These are phyloP conservation scores for Latheticus oryzae DNA, from an alignment of 2,888 invertebrate species.

Conservation along the genomic window DNA sequence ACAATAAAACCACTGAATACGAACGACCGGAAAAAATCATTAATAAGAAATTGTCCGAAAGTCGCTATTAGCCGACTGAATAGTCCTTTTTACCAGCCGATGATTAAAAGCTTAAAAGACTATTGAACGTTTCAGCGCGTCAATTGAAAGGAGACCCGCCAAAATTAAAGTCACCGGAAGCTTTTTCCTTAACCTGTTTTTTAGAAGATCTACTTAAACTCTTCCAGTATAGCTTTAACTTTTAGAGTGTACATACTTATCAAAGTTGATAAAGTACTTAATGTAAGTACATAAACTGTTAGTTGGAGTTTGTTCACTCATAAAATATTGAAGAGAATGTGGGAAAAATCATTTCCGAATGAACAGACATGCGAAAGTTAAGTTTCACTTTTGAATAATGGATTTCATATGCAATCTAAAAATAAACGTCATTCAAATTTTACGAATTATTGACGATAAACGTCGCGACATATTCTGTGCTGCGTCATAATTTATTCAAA, in stretches of 20 bases:
- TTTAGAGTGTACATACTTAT: too few species aligned
- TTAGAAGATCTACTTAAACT: constrained; percentile 4
- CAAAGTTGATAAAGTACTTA: constrained; percentile 1
- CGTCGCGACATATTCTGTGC: not conserved
- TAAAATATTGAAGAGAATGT: too few species aligned
- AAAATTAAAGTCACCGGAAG: constrained; percentile 5
- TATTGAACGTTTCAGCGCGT: constrained; percentile 3
- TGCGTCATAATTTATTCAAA: constrained; percentile 14
- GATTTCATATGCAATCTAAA: constrained; percentile 6
- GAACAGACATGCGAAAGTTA: constrained; percentile 3
- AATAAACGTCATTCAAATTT: constrained; percentile 5
- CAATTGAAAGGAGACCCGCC: constrained; percentile 4
- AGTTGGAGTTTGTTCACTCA: not conserved
- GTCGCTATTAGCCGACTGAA: constrained; percentile 3
- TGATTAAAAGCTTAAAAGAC: constrained; percentile 17
- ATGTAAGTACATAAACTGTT: constrained; percentile 1
- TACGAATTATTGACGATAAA: not conserved
- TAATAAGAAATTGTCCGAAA: constrained; percentile 6
- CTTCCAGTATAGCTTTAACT: too few species aligned
- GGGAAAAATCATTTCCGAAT: not conserved
- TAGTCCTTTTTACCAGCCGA: not conserved
- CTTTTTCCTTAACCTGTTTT: constrained; percentile 16
- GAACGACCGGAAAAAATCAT: constrained; percentile 4
- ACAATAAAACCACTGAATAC: too few species aligned
- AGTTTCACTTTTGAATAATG: not conserved